Percentiles rank a stretch among this genome's conserved stretches.
These are phyloP conservation scores for Polyommatus icarus DNA, from an alignment of 2,888 invertebrate species.

Conservation along the genomic window DNA sequence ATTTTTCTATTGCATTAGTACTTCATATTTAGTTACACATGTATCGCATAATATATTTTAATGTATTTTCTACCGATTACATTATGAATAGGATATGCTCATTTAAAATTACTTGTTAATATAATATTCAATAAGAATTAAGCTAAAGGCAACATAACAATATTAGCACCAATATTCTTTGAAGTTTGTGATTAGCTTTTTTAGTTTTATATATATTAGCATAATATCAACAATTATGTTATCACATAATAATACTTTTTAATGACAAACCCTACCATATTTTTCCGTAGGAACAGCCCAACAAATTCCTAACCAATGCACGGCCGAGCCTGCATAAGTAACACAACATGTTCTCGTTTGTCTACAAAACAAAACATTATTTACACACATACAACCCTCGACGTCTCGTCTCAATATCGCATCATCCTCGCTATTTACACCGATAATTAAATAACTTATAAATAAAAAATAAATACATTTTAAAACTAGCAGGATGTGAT, in stretches of 20 bases:
- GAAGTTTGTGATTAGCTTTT: not conserved
- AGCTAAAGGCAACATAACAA: constrained; percentile 38
- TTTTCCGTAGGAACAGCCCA: constrained; percentile 10
- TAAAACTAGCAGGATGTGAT: constrained; percentile 65
- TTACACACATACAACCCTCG: constrained; percentile 69
- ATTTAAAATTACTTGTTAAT: constrained; percentile 22
- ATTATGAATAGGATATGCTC: constrained; percentile 24
- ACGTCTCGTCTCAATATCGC: constrained; percentile 63
- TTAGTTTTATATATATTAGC: not conserved
- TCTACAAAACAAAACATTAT: constrained; percentile 70
- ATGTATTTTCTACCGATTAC: not conserved
- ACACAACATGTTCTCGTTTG: constrained; percentile 66
- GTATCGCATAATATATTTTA: not conserved
- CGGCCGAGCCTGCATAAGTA: constrained; percentile 38
- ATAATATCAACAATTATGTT: constrained; percentile 13
- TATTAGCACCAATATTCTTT: constrained; percentile 36
- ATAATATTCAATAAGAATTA: constrained; percentile 18
- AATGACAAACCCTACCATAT: not conserved
- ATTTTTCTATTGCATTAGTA: constrained; percentile 11
- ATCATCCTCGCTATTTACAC: constrained; percentile 71
- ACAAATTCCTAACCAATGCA: constrained; percentile 35
- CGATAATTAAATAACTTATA: constrained; percentile 70
- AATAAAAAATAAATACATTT: constrained; percentile 71
- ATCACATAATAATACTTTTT: constrained; percentile 17
- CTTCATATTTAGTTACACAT: not conserved